These are phyloP conservation scores for Scyliorhinus canicula DNA, from an alignment of 2,797 vertebrate species.

Conservation along the genomic window DNA sequence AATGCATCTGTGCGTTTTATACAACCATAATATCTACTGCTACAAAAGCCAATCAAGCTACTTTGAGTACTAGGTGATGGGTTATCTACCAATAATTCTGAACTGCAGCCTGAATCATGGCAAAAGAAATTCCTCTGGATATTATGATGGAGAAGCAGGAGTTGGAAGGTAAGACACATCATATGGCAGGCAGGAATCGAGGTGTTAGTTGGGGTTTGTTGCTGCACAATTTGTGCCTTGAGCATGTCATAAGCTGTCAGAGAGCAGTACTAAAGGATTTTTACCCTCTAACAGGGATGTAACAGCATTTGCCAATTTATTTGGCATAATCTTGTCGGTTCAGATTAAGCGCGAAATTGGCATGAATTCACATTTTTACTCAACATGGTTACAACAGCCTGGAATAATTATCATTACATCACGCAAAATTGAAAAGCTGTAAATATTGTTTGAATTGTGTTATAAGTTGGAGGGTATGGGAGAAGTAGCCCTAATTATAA, in stretches of 20 bases:
- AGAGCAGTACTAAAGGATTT: not conserved
- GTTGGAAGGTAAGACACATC: not conserved
- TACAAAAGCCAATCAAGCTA: not conserved
- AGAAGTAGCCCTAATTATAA: not conserved
- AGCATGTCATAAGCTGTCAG: not conserved
- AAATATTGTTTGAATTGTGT: not conserved
- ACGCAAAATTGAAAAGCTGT: not conserved
- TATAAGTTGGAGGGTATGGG: not conserved
- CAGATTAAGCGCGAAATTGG: not conserved
- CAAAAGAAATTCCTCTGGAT: not conserved
- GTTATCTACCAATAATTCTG: not conserved
- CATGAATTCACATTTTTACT: not conserved
- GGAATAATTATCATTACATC: not conserved
- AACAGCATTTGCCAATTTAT: not conserved
- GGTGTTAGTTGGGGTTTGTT: not conserved
- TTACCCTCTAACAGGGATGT: not conserved
- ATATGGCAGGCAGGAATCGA: not conserved
- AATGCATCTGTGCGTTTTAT: not conserved
- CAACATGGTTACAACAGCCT: not conserved
- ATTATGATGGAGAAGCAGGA: not conserved
- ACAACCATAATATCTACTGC: not conserved
- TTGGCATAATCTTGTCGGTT: not conserved
- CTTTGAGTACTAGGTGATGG: not conserved
- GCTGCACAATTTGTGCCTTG: not conserved
- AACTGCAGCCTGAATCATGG: not conserved